A percentile compares a stretch with the other conserved stretches of the same genome.
Evolutionary conservation across 2,113 vertebrate genomes (phyloP).

Genomic region (Eonycteris spelaea): DNA sequence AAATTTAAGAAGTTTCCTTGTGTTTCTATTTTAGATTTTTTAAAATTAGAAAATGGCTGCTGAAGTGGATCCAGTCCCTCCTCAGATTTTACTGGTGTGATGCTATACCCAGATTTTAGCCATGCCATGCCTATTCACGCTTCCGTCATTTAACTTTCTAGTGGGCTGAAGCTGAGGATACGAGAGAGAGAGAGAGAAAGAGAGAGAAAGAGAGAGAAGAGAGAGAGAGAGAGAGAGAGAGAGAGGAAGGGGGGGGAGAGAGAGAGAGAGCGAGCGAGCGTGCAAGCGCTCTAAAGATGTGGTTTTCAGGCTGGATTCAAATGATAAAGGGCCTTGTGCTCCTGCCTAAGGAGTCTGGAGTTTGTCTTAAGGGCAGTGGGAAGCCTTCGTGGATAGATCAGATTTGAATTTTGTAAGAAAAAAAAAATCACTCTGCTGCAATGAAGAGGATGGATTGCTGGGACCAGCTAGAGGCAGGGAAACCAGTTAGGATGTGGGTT

Average conservation of each 20-base stretch:
- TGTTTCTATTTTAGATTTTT: not conserved
- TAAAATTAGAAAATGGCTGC: not conserved
- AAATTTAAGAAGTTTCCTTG: not conserved
- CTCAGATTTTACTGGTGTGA: not conserved
- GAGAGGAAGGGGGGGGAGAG: no score
- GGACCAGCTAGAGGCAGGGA: not conserved
- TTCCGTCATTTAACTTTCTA: not conserved
- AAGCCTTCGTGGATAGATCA: not conserved
- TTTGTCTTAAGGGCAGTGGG: not conserved
- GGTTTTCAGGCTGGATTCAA: not conserved
- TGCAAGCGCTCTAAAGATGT: not conserved
- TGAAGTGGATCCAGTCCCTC: not conserved
- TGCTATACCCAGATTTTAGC: not conserved
- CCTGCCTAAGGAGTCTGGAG: not conserved
- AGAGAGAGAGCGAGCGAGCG: no score
- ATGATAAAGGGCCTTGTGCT: not conserved
- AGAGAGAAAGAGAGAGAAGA: no score
- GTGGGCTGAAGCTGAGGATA: not conserved
- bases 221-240: no score
- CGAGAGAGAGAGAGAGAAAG: not conserved
- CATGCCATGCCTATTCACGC: not conserved
- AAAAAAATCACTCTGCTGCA: not conserved
- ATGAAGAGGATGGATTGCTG: not conserved
- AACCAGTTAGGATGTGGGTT: no score
- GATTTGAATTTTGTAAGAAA: conserved; percentile 17